These are phyloP conservation scores for Melanotaenia pygmaea DNA, from an alignment of 2,797 vertebrate genomes.

Conservation along the genomic window DNA sequence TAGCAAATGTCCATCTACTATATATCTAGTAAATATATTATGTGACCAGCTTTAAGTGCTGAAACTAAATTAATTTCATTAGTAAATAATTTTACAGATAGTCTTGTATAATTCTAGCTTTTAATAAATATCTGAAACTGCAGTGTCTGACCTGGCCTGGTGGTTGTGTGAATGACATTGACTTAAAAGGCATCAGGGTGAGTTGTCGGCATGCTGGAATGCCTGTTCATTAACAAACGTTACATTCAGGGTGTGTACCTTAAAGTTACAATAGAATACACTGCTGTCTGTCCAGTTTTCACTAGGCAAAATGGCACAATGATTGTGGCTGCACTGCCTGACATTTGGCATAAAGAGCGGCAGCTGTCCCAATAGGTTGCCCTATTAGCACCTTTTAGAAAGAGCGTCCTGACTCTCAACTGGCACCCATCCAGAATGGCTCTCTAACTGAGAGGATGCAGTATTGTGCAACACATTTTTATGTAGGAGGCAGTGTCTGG, in stretches of 20 bases:
- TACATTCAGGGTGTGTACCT: constrained; percentile 19
- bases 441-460: constrained; percentile 45
- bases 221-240: constrained; percentile 11
- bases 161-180: constrained; percentile 20
- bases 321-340: constrained; percentile 30
- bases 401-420: constrained; percentile 63
- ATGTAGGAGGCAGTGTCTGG: constrained; percentile 53
- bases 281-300: constrained; percentile 20
- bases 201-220: constrained; percentile 11
- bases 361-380: constrained; percentile 73
- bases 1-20: no score
- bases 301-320: not conserved
- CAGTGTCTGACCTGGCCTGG: not conserved
- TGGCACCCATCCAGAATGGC: constrained; percentile 51
- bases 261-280: constrained; percentile 12
- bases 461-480: constrained; percentile 54
- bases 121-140: constrained; percentile 7
- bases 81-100: not conserved
- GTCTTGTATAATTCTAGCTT: not conserved
- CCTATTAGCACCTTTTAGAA: constrained; percentile 80
- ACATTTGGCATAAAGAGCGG: constrained; percentile 67
- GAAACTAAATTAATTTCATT: not conserved
- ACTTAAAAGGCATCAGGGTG: constrained; percentile 15
- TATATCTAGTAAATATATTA: not conserved
- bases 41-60: not conserved